Percentiles rank a stretch among this genome's conserved stretches.
phyloP scores from a whole-genome alignment of 1,140 invertebrate genomes.

The Mercenaria mercenaria region DNA sequence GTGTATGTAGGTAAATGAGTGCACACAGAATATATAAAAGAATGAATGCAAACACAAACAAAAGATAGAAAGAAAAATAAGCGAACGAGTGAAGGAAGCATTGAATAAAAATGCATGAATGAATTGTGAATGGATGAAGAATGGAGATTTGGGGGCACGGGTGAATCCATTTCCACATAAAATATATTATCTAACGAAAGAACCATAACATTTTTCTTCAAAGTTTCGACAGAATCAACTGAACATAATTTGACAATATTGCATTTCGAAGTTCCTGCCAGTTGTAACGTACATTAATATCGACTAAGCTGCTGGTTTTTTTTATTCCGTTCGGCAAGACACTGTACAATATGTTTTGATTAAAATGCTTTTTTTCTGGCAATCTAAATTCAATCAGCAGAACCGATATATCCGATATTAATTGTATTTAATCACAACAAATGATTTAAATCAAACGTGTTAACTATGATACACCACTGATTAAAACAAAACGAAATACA shows the following conservation, averaged over 20 bases:
- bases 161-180: too few species aligned
- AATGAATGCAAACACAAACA: not conserved
- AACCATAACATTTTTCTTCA: too few species aligned
- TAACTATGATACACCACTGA: conserved; percentile 40
- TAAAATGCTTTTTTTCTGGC: too few species aligned
- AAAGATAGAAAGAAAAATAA: not conserved
- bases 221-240: too few species aligned
- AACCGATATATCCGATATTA: conserved; percentile 11
- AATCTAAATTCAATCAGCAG: not conserved
- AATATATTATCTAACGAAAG: too few species aligned
- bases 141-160: too few species aligned
- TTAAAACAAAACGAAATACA: not conserved
- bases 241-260: too few species aligned
- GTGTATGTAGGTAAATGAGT: not conserved
- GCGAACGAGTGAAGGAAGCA: not conserved
- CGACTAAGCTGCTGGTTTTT: too few species aligned
- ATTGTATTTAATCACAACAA: conserved; percentile 53
- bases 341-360: too few species aligned
- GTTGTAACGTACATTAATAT: too few species aligned
- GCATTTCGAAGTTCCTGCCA: too few species aligned
- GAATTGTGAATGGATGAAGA: not conserved
- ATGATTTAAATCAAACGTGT: conserved; percentile 58
- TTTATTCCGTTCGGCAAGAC: too few species aligned
- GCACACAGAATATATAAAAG: not conserved
- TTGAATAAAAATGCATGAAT: not conserved